Evolutionary conservation across 2,797 vertebrate genomes (phyloP).

Genomic region (Pempheris klunzingeri): DNA sequence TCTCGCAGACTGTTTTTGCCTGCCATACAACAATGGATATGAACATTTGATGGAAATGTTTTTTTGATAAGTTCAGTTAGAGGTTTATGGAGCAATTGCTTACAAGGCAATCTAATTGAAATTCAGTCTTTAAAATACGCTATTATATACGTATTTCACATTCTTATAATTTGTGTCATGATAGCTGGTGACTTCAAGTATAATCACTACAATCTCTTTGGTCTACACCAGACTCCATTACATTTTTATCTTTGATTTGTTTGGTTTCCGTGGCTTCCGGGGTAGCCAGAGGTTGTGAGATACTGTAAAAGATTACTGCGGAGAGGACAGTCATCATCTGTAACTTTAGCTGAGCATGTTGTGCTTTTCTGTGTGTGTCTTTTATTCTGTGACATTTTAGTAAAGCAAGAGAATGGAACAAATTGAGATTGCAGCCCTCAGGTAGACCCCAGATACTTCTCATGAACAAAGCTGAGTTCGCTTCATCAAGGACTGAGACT

Average conservation of each 20-base stretch:
- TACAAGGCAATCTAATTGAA: neutral
- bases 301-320: neutral
- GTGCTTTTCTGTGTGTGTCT: neutral
- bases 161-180: neutral
- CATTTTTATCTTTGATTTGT: neutral
- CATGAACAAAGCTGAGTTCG: slow-evolving; percentile 43
- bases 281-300: neutral
- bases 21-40: slow-evolving; percentile 13
- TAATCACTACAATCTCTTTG: neutral
- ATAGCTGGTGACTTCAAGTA: neutral
- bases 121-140: neutral
- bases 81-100: slow-evolving; percentile 14
- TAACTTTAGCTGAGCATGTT: neutral
- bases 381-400: neutral
- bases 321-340: neutral
- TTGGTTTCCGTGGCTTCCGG: neutral
- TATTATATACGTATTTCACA: neutral
- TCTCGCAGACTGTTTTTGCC: neutral
- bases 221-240: neutral
- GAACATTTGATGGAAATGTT: slow-evolving; percentile 16
- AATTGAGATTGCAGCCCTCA: slow-evolving; percentile 7
- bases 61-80: slow-evolving; percentile 20
- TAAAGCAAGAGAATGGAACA: slow-evolving; percentile 9
- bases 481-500: slow-evolving; percentile 30
- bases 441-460: slow-evolving; percentile 2